Evolutionary conservation across 2,113 vertebrate species (phyloP).

Genomic region (Zosterops hypoxanthus): DNA sequence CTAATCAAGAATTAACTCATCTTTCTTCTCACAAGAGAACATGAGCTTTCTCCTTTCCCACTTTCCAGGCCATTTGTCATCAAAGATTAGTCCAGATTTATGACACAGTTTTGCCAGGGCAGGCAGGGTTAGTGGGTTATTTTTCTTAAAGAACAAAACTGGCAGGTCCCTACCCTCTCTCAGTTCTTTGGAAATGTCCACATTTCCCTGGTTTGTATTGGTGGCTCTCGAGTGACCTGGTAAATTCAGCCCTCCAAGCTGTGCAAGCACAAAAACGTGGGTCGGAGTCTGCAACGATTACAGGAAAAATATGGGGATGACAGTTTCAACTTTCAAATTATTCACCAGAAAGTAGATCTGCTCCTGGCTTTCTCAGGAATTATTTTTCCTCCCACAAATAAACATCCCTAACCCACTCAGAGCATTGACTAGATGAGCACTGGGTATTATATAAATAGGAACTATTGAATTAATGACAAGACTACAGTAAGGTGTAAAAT

Average conservation of each 20-base stretch:
- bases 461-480: not conserved
- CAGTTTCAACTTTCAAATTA: not conserved
- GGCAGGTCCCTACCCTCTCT: not conserved
- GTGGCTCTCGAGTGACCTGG: not conserved
- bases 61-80: not conserved
- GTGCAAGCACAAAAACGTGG: not conserved
- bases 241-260: not conserved
- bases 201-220: not conserved
- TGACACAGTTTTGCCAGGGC: not conserved
- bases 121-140: not conserved
- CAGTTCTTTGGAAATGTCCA: not conserved
- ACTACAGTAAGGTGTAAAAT: not conserved
- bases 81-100: not conserved
- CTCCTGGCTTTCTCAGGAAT: not conserved
- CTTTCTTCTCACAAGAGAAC: not conserved
- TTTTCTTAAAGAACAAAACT: not conserved
- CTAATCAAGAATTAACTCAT: not conserved
- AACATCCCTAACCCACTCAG: not conserved
- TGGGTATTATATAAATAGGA: not conserved
- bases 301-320: not conserved
- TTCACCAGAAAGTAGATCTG: not conserved
- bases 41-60: not conserved
- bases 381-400: not conserved
- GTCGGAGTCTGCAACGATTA: not conserved
- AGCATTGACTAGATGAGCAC: not conserved